Evolutionary conservation across 2,888 invertebrate genomes (phyloP).

Genomic region (Agrochola macilenta): DNA sequence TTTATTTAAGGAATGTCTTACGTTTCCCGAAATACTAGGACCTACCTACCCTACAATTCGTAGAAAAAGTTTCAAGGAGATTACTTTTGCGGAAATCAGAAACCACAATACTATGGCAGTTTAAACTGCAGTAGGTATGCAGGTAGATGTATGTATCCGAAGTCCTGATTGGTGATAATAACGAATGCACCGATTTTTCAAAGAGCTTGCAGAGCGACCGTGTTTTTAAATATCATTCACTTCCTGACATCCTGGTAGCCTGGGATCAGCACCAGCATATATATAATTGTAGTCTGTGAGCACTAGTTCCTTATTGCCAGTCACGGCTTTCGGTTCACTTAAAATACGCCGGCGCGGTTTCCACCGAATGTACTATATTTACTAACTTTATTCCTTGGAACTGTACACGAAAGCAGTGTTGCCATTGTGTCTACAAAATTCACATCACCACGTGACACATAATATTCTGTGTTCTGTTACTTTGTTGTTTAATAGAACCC

Average conservation of each 20-base stretch:
- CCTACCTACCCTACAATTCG: background rate
- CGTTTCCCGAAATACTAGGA: conserved; percentile 13
- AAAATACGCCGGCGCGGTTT: background rate
- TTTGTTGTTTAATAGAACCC: conserved; percentile 28
- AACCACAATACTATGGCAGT: background rate
- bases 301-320: conserved; percentile 22
- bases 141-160: background rate
- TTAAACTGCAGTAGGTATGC: background rate
- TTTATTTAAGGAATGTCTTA: conserved; percentile 23
- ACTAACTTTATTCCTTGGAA: conserved; percentile 17
- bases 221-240: too few species aligned
- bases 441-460: conserved; percentile 20
- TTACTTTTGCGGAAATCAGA: conserved; percentile 5
- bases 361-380: conserved; percentile 15
- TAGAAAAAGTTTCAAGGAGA: conserved; percentile 7
- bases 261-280: too few species aligned
- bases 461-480: conserved; percentile 22
- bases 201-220: background rate
- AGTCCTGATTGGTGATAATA: conserved; percentile 19
- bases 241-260: conserved; percentile 10
- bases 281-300: background rate
- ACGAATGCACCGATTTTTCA: conserved; percentile 25
- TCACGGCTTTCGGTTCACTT: background rate
- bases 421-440: conserved; percentile 25
- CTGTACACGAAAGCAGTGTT: background rate